These are phyloP conservation scores for Papilio demoleus DNA, from an alignment of 2,888 invertebrate species.

Conservation along the genomic window DNA sequence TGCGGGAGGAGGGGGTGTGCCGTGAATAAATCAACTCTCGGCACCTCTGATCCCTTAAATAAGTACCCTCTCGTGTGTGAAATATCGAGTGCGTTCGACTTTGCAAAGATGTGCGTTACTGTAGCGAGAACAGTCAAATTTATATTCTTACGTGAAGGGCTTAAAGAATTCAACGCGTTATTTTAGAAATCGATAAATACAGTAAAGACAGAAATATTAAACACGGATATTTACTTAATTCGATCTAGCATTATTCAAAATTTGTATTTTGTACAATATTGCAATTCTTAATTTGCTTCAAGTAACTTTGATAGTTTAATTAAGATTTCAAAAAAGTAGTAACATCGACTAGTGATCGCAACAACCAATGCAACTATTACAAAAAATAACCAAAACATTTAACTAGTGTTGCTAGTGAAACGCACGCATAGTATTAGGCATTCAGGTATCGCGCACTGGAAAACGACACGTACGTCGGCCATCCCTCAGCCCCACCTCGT, in stretches of 20 bases:
- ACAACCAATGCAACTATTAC: not conserved
- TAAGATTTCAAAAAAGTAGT: too few species aligned
- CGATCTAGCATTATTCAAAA: too few species aligned
- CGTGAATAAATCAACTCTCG: constrained; percentile 76
- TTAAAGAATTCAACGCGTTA: not conserved
- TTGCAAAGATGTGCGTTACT: constrained; percentile 43
- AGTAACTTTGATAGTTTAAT: too few species aligned
- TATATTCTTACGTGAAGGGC: not conserved
- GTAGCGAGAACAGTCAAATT: not conserved
- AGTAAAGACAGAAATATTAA: too few species aligned
- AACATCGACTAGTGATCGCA: not conserved
- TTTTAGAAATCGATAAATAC: too few species aligned
- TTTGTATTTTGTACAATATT: too few species aligned
- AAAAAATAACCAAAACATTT: not conserved
- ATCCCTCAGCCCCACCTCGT: constrained; percentile 56
- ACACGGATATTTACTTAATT: too few species aligned
- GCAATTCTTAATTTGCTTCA: too few species aligned
- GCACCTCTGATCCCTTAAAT: constrained; percentile 80
- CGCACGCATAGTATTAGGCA: constrained; percentile 52
- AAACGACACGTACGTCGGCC: constrained; percentile 59
- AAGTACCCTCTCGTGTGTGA: constrained; percentile 77
- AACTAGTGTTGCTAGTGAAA: constrained; percentile 28
- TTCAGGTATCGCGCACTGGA: constrained; percentile 50
- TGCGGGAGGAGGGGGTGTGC: constrained; percentile 48
- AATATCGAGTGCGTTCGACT: constrained; percentile 68